Percentiles rank a stretch among this genome's conserved stretches.
phyloP scores from a whole-genome alignment of 2,797 vertebrate species.

The Hipposideros larvatus region DNA sequence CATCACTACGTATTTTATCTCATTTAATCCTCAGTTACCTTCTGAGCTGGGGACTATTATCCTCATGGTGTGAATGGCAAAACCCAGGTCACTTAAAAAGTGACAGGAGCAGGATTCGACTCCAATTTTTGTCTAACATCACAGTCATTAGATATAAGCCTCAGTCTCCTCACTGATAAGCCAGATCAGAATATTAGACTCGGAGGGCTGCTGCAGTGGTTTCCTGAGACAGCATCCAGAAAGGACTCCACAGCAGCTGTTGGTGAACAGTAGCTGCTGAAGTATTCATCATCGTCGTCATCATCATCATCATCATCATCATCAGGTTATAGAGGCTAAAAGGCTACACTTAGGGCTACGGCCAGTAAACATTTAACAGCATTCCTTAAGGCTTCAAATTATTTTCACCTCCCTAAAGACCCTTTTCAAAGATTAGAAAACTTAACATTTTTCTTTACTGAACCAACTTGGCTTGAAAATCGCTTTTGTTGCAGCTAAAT shows the following conservation, averaged over 20 bases:
- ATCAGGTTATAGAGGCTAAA: not conserved
- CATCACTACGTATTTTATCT: fast-evolving
- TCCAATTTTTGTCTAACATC: not conserved
- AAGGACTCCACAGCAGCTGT: not conserved
- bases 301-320: not conserved
- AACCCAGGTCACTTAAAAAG: not conserved
- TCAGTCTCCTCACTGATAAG: not conserved
- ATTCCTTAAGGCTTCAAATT: not conserved
- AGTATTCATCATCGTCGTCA: not conserved
- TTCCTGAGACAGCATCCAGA: not conserved
- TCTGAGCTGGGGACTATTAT: too few species aligned
- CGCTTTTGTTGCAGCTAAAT: not conserved
- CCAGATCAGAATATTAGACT: not conserved
- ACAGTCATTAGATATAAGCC: not conserved
- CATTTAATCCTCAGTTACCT: not conserved
- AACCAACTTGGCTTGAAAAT: conserved; percentile 17
- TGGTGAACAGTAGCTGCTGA: not conserved
- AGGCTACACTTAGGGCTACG: too few species aligned
- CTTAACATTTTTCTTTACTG: conserved; percentile 36
- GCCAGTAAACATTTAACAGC: not conserved
- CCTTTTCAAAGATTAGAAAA: conserved; percentile 47
- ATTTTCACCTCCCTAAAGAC: conserved; percentile 27
- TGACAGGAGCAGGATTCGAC: not conserved
- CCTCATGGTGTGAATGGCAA: not conserved
- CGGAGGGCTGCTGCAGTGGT: too few species aligned